Conservation (phyloP, 1,140 invertebrate genomes). For the Polypedilum vanderplanki region DNA sequence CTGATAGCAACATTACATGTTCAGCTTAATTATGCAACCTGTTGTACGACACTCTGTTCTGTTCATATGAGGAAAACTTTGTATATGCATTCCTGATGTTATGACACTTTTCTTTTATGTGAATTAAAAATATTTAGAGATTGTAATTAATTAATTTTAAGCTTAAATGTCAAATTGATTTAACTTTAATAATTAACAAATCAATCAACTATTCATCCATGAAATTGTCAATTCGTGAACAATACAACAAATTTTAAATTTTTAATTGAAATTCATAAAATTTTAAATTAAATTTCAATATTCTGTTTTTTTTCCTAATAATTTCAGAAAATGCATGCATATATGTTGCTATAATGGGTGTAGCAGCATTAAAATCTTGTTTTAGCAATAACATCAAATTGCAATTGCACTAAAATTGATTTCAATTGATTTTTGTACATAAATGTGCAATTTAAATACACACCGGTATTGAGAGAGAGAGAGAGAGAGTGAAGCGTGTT, state of each 20-base stretch:
- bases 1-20: slow-evolving; percentile 5
- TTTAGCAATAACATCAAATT: background rate
- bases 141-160: no score
- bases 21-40: slow-evolving; percentile 17
- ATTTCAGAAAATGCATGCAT: background rate
- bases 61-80: slow-evolving; percentile 9
- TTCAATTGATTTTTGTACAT: background rate
- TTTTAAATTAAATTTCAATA: slow-evolving; percentile 11
- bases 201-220: background rate
- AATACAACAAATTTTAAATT: background rate
- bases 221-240: slow-evolving; percentile 5
- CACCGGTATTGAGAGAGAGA: no score
- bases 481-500: background rate
- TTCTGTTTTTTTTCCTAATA: background rate
- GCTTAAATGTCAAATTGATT: no score
- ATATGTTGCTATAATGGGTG: background rate
- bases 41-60: background rate
- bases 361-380: background rate
- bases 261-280: slow-evolving; percentile 1
- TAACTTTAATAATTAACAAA: background rate
- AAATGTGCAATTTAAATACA: slow-evolving; percentile 8
- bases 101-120: slow-evolving; percentile 7
- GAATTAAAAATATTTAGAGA: background rate
- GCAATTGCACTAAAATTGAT: background rate
- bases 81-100: background rate